Percentiles rank a stretch among this genome's conserved stretches.
Conservation (phyloP, 2,113 vertebrate species). For the Microtus montanus region DNA sequence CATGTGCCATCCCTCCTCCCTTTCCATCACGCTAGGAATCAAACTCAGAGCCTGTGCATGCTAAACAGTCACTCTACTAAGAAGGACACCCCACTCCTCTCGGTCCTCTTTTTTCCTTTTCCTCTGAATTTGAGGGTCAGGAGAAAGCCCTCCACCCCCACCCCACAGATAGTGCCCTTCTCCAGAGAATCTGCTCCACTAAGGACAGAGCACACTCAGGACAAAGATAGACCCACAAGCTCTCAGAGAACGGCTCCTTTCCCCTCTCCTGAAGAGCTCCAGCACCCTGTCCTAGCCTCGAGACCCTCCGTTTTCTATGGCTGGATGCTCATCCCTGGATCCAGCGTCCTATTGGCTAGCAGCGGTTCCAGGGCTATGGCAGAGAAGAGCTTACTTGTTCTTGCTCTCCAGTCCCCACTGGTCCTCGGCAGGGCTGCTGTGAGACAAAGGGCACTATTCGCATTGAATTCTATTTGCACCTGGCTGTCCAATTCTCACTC, state of each 20-base stretch:
- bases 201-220: background rate
- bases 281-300: background rate
- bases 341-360: background rate
- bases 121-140: background rate
- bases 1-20: no score
- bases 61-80: no score
- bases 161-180: background rate
- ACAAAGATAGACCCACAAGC: background rate
- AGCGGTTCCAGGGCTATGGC: background rate
- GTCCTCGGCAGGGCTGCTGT: background rate
- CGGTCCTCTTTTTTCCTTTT: background rate
- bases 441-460: background rate
- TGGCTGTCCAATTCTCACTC: background rate
- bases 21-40: accelerated
- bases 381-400: background rate
- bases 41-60: background rate
- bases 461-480: background rate
- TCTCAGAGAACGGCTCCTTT: background rate
- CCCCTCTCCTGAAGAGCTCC: background rate
- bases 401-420: background rate
- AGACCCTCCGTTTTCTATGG: background rate
- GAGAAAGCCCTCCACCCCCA: background rate
- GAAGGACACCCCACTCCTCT: background rate
- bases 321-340: background rate
- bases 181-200: background rate